Base-by-base conservation (phyloP, 1,140 invertebrate species). In the Bombus superbus region DNA sequence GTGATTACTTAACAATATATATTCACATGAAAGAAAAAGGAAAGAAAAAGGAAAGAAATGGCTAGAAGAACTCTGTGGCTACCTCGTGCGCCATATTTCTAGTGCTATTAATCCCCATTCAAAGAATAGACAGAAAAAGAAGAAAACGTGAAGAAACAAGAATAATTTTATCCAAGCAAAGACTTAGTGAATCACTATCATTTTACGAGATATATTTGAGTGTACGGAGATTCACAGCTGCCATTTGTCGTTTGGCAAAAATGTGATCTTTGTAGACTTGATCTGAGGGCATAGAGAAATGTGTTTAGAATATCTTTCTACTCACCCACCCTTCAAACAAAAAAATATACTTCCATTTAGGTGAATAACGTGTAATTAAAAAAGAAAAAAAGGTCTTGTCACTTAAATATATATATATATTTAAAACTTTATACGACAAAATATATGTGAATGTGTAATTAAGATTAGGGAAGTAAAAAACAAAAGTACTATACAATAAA, bases 381-480 rank as follows among this genome's bases (percentile, higher is more conserved):
- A 25, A 8, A 76, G n/a, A 40, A 76, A 35, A 71, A 62, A 35
- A 57, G 57, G 28, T 84, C 82, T 81, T 42, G 71, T 85, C 78
- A 74, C 47, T 79, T 71, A 35, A 62, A 64, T 64, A 80, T 69
- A 35, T 66, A 57, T 53, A 79, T 81, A n/a, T 80, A 80, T 66
- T 66, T 66, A 85, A 73, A 81, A 80, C 83, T 85, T 85, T 85
- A 68, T 85, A 85, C 79, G 59, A 68, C 35, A n/a, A 81, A 81
- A 74, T 85, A 85, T 81, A 81, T 85, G 78, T 85, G 84, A 81
- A 85, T 81, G 84, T 85, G 71, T 85, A 85, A 81, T 81, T 85
- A 85, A 85, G 77, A 80, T 84, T 84, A 84, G 68, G 68, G 28
- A 68, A 69, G 57, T 18, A 40, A 59, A 84, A 22, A n/a, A 62